A percentile compares a stretch with the other conserved stretches of the same genome.
Conservation (phyloP, 2,797 vertebrate species). For the Naso thynnoides region DNA sequence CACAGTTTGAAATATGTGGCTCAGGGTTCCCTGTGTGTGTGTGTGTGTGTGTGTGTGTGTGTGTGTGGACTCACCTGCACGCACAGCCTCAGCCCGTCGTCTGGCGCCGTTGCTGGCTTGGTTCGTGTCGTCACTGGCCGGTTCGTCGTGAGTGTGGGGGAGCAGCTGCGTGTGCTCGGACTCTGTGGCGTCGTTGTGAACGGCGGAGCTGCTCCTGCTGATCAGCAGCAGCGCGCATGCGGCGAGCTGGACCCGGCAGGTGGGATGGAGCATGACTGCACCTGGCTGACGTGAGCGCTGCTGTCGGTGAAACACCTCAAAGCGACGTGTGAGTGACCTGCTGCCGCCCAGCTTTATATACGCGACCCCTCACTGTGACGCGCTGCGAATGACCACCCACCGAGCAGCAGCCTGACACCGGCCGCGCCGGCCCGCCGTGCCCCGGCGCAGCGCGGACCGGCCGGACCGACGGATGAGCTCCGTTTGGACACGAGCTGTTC, state of each 20-base stretch:
- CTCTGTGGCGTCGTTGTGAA: slow-evolving; percentile 94
- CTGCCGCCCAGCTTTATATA: slow-evolving; percentile 40
- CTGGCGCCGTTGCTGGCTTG: slow-evolving; percentile 91
- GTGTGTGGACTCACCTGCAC: slow-evolving; percentile 53
- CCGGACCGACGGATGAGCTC: too few relatives aligned
- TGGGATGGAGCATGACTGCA: slow-evolving; percentile 83
- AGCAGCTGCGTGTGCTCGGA: slow-evolving; percentile 79
- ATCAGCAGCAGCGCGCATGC: slow-evolving; percentile 81
- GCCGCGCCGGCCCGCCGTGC: too few relatives aligned
- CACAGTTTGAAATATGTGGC: neutral
- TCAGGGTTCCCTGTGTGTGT: too few relatives aligned
- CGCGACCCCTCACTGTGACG: slow-evolving; percentile 20
- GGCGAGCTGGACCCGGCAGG: slow-evolving; percentile 82
- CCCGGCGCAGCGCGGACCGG: too few relatives aligned
- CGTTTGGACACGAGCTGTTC: too few relatives aligned
- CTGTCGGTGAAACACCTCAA: slow-evolving; percentile 14
- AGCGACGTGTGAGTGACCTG: neutral
- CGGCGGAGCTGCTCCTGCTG: slow-evolving; percentile 83
- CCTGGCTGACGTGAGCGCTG: slow-evolving; percentile 9
- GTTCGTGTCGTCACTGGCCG: slow-evolving; percentile 86
- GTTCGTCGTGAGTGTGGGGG: slow-evolving; percentile 72
- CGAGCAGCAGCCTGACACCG: neutral
- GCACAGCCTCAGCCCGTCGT: slow-evolving; percentile 57
- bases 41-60: neutral
- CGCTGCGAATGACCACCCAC: slow-evolving; percentile 50